Base-by-base conservation (phyloP, 2,113 vertebrate species). In the Nestor notabilis region DNA sequence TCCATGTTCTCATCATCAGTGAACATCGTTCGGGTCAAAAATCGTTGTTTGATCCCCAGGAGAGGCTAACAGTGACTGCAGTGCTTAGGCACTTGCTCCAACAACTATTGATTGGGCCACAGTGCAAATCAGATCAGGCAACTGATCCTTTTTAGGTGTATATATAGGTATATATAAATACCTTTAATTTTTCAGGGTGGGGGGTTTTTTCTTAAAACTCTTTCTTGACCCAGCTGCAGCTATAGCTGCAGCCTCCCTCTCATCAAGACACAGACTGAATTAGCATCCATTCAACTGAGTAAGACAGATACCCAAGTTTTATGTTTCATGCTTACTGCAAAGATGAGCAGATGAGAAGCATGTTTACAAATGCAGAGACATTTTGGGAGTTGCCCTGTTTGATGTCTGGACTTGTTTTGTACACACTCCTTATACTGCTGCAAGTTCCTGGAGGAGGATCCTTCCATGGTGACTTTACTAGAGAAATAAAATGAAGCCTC, bases 401-500 rank as follows among this genome's bases (percentile, higher is more conserved):
- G 93, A 92, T 96, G 95, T 92, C 94, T 97, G 89, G 81, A 72
- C 94, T 93, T 97, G 95, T 97, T 97, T 89, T 87, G 87, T 80
- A 95, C 87, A 91, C 81, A 82, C 65, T 91, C 19, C 31, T 93
- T 41, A 55, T 52, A 92, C 27, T 92, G 74, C 86, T 95, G 78
- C 46, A 87, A 87, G 74, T 94, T 82, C 44, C 65, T 61, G 70
- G 70, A 92, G 90, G 77, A 95, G 83, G 81, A 92, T 94, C 52
- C 81, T 95, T 92, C 44, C 23, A 24, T 31, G 46, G 74, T 81
- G 78, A 93, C 90, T 93, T 93, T 89, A 93, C 37, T 52, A 79
- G 76, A 68, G 49, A 89, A 97, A 81, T 60, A 84, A 93, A 95
- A 79, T 35, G 24, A 87, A 92, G 28, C 35, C 56, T 89, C 74